Percentiles rank a stretch among this genome's conserved stretches.
Conservation (phyloP, 1,140 invertebrate genomes). For the Coelopa frigida region DNA sequence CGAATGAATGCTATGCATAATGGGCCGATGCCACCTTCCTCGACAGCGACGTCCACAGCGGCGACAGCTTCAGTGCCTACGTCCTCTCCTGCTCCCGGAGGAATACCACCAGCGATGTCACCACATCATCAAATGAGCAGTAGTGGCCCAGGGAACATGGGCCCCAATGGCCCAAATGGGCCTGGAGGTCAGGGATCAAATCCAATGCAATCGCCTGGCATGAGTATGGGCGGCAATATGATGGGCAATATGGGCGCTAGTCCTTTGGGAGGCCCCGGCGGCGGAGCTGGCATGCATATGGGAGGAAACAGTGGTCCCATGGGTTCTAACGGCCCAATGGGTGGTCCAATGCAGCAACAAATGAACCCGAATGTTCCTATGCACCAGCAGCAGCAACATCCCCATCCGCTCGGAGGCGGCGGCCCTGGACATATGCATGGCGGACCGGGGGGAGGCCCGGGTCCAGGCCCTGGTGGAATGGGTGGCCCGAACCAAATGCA, state of each 20-base stretch:
- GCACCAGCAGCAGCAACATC: slow-evolving; percentile 29
- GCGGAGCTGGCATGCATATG: slow-evolving; percentile 4
- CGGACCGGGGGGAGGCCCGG: slow-evolving; percentile 27
- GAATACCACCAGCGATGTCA: slow-evolving; percentile 35
- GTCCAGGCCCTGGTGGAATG: slow-evolving; percentile 19
- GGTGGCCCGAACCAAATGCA: slow-evolving; percentile 45
- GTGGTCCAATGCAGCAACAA: slow-evolving; percentile 22
- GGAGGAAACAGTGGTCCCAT: slow-evolving; percentile 35
- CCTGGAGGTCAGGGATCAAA: slow-evolving; percentile 24
- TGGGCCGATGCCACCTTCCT: slow-evolving; percentile 25
- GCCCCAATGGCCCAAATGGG: slow-evolving; percentile 24
- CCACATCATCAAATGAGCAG: slow-evolving; percentile 34
- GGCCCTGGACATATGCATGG: slow-evolving; percentile 16
- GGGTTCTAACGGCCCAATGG: slow-evolving; percentile 17
- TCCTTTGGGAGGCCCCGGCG: slow-evolving; percentile 16
- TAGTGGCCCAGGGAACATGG: slow-evolving; percentile 24
- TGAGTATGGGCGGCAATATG: slow-evolving; percentile 4
- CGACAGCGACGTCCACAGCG: slow-evolving; percentile 18
- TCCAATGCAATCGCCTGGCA: slow-evolving; percentile 36
- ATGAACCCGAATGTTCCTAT: slow-evolving; percentile 44
- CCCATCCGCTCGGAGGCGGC: slow-evolving; percentile 18
- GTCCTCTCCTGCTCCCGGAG: slow-evolving; percentile 33
- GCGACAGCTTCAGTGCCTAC: slow-evolving; percentile 41
- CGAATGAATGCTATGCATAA: too few species aligned
- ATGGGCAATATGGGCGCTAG: slow-evolving; percentile 26